A percentile compares a stretch with the other conserved stretches of the same genome.
These are phyloP conservation scores for Formica aserva DNA, from an alignment of 2,888 invertebrate genomes.

Conservation along the genomic window DNA sequence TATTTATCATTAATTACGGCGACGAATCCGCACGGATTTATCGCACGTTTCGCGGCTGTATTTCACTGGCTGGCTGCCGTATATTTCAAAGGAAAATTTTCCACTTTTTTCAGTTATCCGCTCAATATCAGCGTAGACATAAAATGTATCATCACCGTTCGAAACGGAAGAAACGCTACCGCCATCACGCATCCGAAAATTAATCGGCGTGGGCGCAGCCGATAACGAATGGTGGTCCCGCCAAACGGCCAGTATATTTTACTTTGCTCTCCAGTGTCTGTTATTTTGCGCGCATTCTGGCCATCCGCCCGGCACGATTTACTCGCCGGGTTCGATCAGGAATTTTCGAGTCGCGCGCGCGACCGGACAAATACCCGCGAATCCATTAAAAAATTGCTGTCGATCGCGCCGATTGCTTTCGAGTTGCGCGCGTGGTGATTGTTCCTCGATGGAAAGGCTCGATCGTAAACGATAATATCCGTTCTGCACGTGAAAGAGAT, in stretches of 20 bases:
- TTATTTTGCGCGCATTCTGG: constrained; percentile 78
- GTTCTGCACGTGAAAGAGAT: constrained; percentile 12
- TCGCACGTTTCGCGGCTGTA: constrained; percentile 56
- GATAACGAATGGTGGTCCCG: constrained; percentile 81
- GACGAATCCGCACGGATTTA: constrained; percentile 47
- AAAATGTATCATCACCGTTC: constrained; percentile 75
- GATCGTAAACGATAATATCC: constrained; percentile 38
- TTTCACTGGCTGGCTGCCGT: constrained; percentile 64
- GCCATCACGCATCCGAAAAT: constrained; percentile 80
- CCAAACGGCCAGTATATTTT: constrained; percentile 81
- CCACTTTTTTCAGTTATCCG: constrained; percentile 72
- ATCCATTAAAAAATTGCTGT: constrained; percentile 74
- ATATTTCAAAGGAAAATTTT: constrained; percentile 69
- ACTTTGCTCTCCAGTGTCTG: constrained; percentile 79
- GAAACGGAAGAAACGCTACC: constrained; percentile 73
- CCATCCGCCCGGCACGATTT: constrained; percentile 75
- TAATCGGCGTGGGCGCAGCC: constrained; percentile 81
- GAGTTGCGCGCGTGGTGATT: constrained; percentile 34
- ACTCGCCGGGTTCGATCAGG: constrained; percentile 77
- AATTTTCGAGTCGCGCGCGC: constrained; percentile 63
- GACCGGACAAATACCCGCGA: constrained; percentile 71
- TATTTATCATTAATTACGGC: constrained; percentile 52
- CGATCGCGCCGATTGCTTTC: constrained; percentile 9
- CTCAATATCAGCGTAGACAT: constrained; percentile 75
- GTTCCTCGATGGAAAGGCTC: constrained; percentile 62